Conservation (phyloP, 2,888 invertebrate genomes). For the Heliconius hortense region DNA sequence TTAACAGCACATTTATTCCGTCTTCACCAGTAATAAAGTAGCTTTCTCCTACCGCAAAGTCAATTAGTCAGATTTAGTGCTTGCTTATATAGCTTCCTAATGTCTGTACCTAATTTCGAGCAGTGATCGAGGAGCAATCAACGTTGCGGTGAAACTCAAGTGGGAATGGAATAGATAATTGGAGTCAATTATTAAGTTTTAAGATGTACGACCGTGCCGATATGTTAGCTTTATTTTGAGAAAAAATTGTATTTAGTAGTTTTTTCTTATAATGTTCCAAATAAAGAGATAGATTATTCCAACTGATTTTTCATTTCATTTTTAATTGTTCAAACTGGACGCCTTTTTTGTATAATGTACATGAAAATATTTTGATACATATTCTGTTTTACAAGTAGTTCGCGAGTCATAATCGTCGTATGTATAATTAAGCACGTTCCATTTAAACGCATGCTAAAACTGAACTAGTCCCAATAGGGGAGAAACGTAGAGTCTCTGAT, state of each 20-base stretch:
- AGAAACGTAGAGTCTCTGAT: too few relatives aligned
- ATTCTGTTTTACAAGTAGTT: too few relatives aligned
- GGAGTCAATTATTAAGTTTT: slow-evolving; percentile 7
- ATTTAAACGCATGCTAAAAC: neutral
- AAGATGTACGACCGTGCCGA: neutral
- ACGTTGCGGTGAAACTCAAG: slow-evolving; percentile 16
- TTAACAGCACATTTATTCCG: slow-evolving; percentile 25
- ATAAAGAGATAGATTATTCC: neutral
- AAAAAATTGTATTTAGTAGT: neutral
- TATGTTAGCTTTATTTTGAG: neutral
- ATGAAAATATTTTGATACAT: too few relatives aligned
- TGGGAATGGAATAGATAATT: slow-evolving; percentile 16
- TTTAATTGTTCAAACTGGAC: too few relatives aligned
- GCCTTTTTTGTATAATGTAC: too few relatives aligned
- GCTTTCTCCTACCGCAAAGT: slow-evolving; percentile 26
- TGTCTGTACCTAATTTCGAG: slow-evolving; percentile 34
- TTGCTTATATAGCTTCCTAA: slow-evolving; percentile 32
- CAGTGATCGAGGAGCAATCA: slow-evolving; percentile 28
- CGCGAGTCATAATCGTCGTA: neutral
- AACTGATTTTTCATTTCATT: too few relatives aligned
- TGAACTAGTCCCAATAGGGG: slow-evolving; percentile 1
- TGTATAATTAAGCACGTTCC: neutral
- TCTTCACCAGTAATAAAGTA: slow-evolving; percentile 30
- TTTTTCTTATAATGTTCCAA: neutral
- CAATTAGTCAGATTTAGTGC: slow-evolving; percentile 35